These are phyloP conservation scores for Yoshiicerus persimilis DNA, from an alignment of 1,140 invertebrate genomes.

Conservation along the genomic window DNA sequence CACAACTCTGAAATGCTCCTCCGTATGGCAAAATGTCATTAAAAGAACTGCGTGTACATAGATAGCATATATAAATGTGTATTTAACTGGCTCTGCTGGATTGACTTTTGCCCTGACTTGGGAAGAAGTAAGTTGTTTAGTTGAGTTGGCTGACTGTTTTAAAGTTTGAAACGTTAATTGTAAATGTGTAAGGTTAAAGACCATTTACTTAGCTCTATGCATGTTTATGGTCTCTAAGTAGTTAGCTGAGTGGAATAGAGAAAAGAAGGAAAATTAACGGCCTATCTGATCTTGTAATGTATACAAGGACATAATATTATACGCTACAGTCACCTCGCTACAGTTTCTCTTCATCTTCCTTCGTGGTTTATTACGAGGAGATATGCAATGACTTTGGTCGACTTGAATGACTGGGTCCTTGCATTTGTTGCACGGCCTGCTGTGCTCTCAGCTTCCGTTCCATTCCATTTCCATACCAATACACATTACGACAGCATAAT, in stretches of 20 bases:
- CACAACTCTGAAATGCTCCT: too few relatives aligned
- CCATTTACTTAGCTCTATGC: not conserved
- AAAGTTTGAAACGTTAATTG: not conserved
- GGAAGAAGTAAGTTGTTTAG: too few relatives aligned
- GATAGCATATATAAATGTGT: too few relatives aligned
- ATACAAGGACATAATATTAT: not conserved
- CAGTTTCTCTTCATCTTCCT: not conserved
- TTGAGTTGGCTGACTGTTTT: too few relatives aligned
- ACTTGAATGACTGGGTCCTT: not conserved
- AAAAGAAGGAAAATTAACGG: not conserved
- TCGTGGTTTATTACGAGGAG: not conserved
- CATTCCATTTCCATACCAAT: not conserved
- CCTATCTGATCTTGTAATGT: not conserved
- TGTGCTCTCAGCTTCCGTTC: not conserved
- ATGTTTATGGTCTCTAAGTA: not conserved
- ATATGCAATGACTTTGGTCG: not conserved
- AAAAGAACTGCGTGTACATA: too few relatives aligned
- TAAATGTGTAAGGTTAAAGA: not conserved
- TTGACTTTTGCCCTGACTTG: too few relatives aligned
- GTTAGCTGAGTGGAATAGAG: not conserved
- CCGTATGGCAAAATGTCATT: too few relatives aligned
- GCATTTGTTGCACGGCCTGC: not conserved
- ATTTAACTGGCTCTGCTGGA: too few relatives aligned
- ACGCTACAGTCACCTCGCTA: not conserved
- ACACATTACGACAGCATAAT: constrained; percentile 13